Percentiles rank a stretch among this genome's conserved stretches.
These are phyloP conservation scores for Platycheirus rosarum DNA, from an alignment of 2,888 invertebrate species.

Conservation along the genomic window DNA sequence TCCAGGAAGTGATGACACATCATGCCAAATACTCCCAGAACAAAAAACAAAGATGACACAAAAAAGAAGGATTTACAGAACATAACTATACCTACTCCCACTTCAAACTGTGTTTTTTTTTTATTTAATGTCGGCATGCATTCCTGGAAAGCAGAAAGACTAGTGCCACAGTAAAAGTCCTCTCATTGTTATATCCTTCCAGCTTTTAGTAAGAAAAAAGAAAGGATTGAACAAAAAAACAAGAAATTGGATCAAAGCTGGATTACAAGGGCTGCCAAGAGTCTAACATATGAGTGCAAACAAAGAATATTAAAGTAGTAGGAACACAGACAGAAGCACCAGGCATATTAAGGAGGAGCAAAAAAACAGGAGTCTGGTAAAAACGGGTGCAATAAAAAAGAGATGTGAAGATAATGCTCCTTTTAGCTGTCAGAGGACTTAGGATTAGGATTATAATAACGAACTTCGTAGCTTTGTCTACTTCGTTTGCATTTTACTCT, in stretches of 20 bases:
- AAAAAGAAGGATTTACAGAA: background rate
- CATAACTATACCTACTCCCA: background rate
- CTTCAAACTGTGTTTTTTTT: background rate
- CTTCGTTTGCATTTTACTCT: background rate
- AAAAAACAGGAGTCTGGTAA: background rate
- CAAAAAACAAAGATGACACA: background rate
- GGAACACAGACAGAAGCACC: background rate
- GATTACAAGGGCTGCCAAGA: constrained; percentile 38
- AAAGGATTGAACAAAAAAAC: constrained; percentile 17
- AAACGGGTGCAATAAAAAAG: constrained; percentile 6
- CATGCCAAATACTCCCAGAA: constrained; percentile 21
- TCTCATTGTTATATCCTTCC: constrained; percentile 33
- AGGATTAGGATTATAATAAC: constrained; percentile 1
- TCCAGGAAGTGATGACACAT: constrained; percentile 24
- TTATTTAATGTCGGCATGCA: constrained; percentile 14
- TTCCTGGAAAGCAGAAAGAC: constrained; percentile 22
- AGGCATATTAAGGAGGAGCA: constrained; percentile 1
- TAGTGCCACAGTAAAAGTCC: constrained; percentile 3
- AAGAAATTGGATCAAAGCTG: constrained; percentile 25
- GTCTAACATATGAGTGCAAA: constrained; percentile 18
- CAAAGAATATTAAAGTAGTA: constrained; percentile 27
- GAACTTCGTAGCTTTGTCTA: background rate
- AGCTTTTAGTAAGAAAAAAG: constrained; percentile 9
- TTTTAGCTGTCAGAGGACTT: constrained; percentile 8
- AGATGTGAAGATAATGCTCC: constrained; percentile 11